Base-by-base conservation (phyloP, 2,888 invertebrate genomes). In the Drosophila cracens region DNA sequence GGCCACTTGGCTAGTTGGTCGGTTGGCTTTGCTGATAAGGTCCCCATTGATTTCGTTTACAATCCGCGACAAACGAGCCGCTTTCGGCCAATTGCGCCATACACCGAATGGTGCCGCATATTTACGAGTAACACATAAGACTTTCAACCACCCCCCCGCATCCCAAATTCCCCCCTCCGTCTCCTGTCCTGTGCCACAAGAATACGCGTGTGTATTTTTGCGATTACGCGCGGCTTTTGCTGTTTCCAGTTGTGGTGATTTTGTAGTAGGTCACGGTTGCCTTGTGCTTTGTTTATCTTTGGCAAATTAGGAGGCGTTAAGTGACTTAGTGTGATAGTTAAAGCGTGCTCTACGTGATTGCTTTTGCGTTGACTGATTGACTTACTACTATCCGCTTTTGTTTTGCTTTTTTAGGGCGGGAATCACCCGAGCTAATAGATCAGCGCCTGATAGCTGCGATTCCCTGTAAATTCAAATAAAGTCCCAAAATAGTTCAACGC, bases 81-180 rank as follows among this genome's bases (percentile, higher is more conserved):
- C 89, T 29, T 57, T 63, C 65, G 79, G 40, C 64, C 74, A 82
- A 89, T 89, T 87, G 84, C 85, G 88, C 88, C 88, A 82, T 79
- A 75, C 40, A 52, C 33, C 59, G 56, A 56, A 58, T 63, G 70
- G 67, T 72, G 66, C 63, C 67, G 64, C 43, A 64, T 62, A 57
- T 68, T 68, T 65, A 61, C 33, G 60, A 34, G 11, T 57, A 56
- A 56, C 63, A 69, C 46, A 27, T 18, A 21, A n/a, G 5, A 7
- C n/a, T n/a, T 36, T 13, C 21, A 25, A 25, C 18, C 0, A 25
- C 10, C 7, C 21, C 6, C 21, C 21, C 11, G 11, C 11, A 13
- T 10, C 38, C 8, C 18, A 36, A 36, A 36, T 0, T 16, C 10
- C 18, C 13, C 16, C 5, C 16, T 2, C 5, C 5, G n/a, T 10